Conservation (phyloP, 35 echinoderm and acorn worm genomes). For the Heliocidaris erythrogramma region DNA sequence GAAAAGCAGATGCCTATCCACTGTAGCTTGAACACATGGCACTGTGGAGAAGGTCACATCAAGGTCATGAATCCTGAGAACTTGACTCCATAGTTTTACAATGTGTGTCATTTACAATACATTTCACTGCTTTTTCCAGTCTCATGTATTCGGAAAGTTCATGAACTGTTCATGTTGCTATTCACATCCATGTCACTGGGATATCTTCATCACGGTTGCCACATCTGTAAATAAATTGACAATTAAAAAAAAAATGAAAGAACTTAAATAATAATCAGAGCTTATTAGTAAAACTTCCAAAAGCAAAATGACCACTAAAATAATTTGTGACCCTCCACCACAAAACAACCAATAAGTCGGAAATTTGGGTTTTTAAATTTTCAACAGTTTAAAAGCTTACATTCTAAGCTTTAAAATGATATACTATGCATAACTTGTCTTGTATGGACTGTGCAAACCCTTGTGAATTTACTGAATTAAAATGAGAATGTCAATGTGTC, state of each 20-base stretch:
- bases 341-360: no score
- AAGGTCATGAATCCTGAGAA: background rate
- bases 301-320: no score
- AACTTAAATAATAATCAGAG: no score
- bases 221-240: conserved; percentile 54
- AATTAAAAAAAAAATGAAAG: background rate
- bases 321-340: no score
- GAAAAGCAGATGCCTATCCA: background rate
- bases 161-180: background rate
- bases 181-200: background rate
- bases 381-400: no score
- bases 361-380: no score
- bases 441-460: no score
- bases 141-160: background rate
- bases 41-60: background rate
- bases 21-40: background rate
- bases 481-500: no score
- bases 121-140: background rate
- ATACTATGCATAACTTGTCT: no score
- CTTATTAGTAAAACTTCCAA: no score
- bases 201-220: conserved; percentile 62
- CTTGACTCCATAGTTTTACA: background rate
- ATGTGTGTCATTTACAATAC: background rate
- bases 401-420: no score
- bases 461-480: no score